Percentiles rank a stretch among this genome's conserved stretches.
phyloP scores from a whole-genome alignment of 92 coral and sea anemone genomes.

The Porites cylindrica region DNA sequence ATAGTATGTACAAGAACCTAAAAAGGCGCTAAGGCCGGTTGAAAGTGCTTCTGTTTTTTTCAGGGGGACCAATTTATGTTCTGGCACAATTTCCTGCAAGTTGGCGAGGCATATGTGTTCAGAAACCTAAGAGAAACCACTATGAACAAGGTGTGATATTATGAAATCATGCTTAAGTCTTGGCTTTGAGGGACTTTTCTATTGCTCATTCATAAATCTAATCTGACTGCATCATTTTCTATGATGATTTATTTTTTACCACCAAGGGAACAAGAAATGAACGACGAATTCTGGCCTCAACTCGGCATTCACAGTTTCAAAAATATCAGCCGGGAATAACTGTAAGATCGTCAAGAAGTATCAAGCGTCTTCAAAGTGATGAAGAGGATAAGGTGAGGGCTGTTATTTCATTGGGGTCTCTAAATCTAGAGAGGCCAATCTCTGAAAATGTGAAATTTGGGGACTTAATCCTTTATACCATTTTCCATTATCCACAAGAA shows the following conservation, averaged over 20 bases:
- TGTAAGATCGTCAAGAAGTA: not conserved
- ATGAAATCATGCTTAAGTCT: too few species aligned
- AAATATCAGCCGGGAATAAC: slow-evolving; percentile 2
- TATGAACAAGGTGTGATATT: slow-evolving; percentile 82
- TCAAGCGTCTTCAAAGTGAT: slow-evolving; percentile 7
- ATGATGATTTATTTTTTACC: not conserved
- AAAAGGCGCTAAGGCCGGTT: too few species aligned
- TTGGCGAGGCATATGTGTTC: slow-evolving; percentile 67
- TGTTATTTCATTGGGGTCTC: not conserved
- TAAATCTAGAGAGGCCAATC: too few species aligned
- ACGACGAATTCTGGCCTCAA: slow-evolving; percentile 72
- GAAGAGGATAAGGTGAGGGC: slow-evolving; percentile 19
- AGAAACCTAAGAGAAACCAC: slow-evolving; percentile 69
- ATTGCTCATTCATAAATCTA: not conserved
- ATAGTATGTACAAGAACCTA: not conserved
- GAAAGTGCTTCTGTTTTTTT: not conserved
- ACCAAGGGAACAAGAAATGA: slow-evolving; percentile 75
- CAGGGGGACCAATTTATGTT: slow-evolving; percentile 77
- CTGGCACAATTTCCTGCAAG: slow-evolving; percentile 75
- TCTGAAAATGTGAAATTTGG: too few species aligned
- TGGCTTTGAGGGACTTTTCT: not conserved
- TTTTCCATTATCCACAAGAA: too few species aligned
- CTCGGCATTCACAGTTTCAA: slow-evolving; percentile 59
- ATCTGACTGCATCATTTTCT: not conserved
- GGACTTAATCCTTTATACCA: too few species aligned